phyloP scores from a whole-genome alignment of 2,888 invertebrate genomes.

The Sceliomorpha sp. region DNA sequence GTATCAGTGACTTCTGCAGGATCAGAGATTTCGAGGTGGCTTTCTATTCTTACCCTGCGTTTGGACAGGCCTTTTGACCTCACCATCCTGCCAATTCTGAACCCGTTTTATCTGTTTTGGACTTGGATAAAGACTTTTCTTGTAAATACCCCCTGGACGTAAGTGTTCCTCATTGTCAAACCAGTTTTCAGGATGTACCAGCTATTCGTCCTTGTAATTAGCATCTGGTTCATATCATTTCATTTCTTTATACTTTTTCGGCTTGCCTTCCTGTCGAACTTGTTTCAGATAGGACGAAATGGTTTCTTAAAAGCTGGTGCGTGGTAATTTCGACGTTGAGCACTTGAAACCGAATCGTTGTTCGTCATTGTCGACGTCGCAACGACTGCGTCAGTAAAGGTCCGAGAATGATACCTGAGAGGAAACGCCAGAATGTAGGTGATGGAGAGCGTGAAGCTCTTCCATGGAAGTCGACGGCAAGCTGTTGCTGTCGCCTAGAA shows the following conservation, averaged over 20 bases:
- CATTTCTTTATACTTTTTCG: slow-evolving; percentile 13
- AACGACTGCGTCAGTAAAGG: slow-evolving; percentile 76
- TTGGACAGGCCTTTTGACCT: too few species aligned
- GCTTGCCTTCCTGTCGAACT: slow-evolving; percentile 1
- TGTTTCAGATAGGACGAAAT: slow-evolving; percentile 7
- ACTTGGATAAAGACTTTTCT: too few species aligned
- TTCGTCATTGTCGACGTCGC: slow-evolving; percentile 67
- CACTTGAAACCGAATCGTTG: slow-evolving; percentile 12
- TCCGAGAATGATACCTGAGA: slow-evolving; percentile 79
- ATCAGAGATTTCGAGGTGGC: too few species aligned
- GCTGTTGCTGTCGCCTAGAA: slow-evolving; percentile 81
- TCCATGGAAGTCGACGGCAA: slow-evolving; percentile 82
- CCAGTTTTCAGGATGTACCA: too few species aligned
- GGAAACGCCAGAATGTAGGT: slow-evolving; percentile 81
- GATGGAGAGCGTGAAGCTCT: slow-evolving; percentile 81
- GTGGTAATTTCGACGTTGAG: slow-evolving; percentile 15
- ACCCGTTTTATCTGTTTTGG: too few species aligned
- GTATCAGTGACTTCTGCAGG: too few species aligned
- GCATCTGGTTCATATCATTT: too few species aligned
- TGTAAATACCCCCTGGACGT: too few species aligned
- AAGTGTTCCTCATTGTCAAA: too few species aligned
- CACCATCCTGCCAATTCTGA: too few species aligned
- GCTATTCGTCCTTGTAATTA: too few species aligned
- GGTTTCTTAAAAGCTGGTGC: slow-evolving; percentile 11
- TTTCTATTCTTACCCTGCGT: too few species aligned